Conservation (phyloP, 2,797 vertebrate genomes). For the Sebastes glaucus region DNA sequence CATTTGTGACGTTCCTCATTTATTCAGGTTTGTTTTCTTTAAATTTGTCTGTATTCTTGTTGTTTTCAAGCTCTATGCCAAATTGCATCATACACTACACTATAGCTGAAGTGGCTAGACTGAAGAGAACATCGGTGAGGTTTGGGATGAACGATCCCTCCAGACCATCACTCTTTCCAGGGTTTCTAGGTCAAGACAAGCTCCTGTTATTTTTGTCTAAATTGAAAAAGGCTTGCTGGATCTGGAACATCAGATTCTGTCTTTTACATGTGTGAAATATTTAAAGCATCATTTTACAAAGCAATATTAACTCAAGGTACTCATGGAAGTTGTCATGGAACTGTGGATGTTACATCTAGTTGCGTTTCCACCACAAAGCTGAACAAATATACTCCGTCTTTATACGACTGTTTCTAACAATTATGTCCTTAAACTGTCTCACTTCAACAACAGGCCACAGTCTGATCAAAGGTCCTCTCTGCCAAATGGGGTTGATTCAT, state of each 20-base stretch:
- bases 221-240: not conserved
- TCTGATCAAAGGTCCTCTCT: slow-evolving; percentile 4
- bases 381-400: not conserved
- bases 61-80: not conserved
- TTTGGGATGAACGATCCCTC: not conserved
- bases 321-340: not conserved
- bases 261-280: not conserved
- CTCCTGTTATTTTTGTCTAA: not conserved
- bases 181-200: not conserved
- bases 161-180: not conserved
- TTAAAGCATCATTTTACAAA: not conserved
- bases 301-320: not conserved
- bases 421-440: not conserved
- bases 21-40: not conserved
- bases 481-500: not conserved
- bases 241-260: not conserved
- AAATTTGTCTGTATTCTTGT: not conserved
- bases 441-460: not conserved
- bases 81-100: not conserved
- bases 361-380: not conserved
- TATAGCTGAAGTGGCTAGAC: not conserved
- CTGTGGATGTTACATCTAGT: not conserved
- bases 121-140: not conserved
- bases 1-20: not conserved
- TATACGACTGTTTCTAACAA: not conserved